Conservation (phyloP, 2,797 vertebrate species). For the Mastacembelus armatus region DNA sequence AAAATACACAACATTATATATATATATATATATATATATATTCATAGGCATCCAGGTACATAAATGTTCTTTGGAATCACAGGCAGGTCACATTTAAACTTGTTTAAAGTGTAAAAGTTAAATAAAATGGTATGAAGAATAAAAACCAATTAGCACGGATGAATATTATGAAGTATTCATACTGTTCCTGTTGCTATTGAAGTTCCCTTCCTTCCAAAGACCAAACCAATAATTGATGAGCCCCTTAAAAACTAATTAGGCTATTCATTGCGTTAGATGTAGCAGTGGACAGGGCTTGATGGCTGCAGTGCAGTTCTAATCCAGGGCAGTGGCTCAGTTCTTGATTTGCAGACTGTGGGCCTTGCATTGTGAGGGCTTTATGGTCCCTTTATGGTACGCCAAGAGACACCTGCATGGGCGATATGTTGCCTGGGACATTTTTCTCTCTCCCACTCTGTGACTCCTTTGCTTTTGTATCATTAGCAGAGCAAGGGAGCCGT, state of each 20-base stretch:
- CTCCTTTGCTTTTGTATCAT: conserved; percentile 87
- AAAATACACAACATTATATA: too few species aligned
- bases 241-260: conserved; percentile 82
- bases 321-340: conserved; percentile 70
- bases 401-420: conserved; percentile 82
- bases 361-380: conserved; percentile 81
- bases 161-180: conserved; percentile 36
- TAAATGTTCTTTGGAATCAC: background rate
- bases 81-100: conserved; percentile 12
- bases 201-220: conserved; percentile 54
- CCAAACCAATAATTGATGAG: conserved; percentile 74
- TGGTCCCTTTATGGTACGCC: conserved; percentile 79
- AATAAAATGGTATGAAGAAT: conserved; percentile 49
- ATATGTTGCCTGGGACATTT: conserved; percentile 85
- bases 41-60: background rate
- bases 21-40: background rate
- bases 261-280: conserved; percentile 50
- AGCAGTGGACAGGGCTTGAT: conserved; percentile 58
- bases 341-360: conserved; percentile 78
- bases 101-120: conserved; percentile 12
- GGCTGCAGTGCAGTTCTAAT: conserved; percentile 60
- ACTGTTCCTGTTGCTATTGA: conserved; percentile 35
- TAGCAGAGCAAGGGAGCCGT: conserved; percentile 85
- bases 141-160: conserved; percentile 28
- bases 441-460: conserved; percentile 84